These are phyloP conservation scores for Blomia tropicalis DNA, from an alignment of 2,888 invertebrate genomes.

Conservation along the genomic window DNA sequence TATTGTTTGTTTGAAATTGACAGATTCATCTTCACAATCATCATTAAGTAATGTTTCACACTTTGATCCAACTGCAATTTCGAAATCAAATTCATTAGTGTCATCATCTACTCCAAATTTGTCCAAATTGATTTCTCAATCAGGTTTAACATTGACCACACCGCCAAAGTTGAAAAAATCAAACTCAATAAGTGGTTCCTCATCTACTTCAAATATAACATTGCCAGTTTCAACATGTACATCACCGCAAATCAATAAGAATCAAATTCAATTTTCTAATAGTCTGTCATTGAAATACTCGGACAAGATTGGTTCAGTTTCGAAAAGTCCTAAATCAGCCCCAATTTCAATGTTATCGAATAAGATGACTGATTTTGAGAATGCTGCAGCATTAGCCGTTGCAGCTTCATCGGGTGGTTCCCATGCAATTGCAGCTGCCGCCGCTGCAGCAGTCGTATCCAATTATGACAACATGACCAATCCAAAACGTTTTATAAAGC, in stretches of 20 bases:
- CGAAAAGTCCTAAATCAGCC: not conserved
- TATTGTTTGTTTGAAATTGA: not conserved
- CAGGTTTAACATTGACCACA: not conserved
- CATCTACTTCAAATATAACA: not conserved
- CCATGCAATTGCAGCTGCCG: conserved; percentile 25
- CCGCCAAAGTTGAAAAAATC: conserved; percentile 14
- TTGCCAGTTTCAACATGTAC: not conserved
- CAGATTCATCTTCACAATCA: no score
- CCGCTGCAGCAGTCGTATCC: not conserved
- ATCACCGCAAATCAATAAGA: not conserved
- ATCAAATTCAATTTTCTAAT: not conserved
- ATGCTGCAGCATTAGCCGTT: conserved; percentile 12
- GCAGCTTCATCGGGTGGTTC: conserved; percentile 27
- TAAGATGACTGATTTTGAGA: not conserved
- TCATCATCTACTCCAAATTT: conserved; percentile 23
- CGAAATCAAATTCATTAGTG: conserved; percentile 22
- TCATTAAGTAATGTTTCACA: not conserved
- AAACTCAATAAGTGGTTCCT: conserved; percentile 8
- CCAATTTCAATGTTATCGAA: not conserved
- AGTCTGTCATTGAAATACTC: not conserved
- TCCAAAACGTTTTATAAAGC: not conserved
- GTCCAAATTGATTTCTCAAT: not conserved
- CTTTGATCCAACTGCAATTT: conserved; percentile 23
- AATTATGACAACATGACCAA: not conserved
- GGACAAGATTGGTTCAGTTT: not conserved